Evolutionary conservation across 2,888 invertebrate genomes (phyloP).

Genomic region (Zele albiditarsus): DNA sequence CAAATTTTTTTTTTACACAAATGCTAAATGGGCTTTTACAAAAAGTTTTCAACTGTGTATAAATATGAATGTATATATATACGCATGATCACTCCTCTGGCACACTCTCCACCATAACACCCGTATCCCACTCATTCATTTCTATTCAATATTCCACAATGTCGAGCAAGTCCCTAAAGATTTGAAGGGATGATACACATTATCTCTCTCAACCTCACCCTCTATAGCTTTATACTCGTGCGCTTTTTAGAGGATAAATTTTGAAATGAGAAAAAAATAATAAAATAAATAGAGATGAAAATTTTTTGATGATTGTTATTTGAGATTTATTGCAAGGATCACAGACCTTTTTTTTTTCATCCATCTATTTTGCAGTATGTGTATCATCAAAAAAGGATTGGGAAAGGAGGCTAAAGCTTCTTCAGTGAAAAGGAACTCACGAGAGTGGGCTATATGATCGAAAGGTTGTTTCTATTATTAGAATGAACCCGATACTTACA

Average conservation of each 20-base stretch:
- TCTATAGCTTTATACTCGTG: neutral
- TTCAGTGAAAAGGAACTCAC: neutral
- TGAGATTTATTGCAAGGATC: neutral
- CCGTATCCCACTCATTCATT: neutral
- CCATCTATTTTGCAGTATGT: neutral
- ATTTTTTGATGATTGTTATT: neutral
- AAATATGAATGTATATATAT: neutral
- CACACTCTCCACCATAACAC: conserved; percentile 4
- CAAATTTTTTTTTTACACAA: too few species aligned
- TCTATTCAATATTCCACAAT: neutral
- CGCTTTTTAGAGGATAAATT: neutral
- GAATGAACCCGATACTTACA: neutral
- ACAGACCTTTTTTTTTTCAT: neutral
- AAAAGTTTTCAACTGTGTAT: neutral
- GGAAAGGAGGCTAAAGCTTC: neutral
- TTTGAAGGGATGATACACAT: conserved; percentile 18
- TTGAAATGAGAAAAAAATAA: neutral
- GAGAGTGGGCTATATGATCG: neutral
- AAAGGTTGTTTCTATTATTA: conserved; percentile 22
- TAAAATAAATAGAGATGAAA: conserved; percentile 5
- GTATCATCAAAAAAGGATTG: neutral
- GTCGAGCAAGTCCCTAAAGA: conserved; percentile 4
- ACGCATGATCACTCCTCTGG: neutral
- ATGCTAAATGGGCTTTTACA: too few species aligned
- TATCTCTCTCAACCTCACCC: neutral